Evolutionary conservation across 2,797 vertebrate species (phyloP), one percentile per base, ranked within the genome.

Genomic region (Karalla daura): DNA sequence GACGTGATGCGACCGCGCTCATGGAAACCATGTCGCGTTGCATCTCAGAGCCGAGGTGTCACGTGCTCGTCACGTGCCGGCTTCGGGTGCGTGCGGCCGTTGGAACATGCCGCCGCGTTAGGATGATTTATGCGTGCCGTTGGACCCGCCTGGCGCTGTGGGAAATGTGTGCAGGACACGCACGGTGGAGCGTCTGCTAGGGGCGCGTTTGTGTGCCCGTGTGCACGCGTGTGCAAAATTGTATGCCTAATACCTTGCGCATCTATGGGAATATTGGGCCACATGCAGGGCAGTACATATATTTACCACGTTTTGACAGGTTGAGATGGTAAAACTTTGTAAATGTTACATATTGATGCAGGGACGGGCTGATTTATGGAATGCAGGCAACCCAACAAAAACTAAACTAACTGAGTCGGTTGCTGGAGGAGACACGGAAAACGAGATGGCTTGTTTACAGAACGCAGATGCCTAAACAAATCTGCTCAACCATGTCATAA

Each of bases 101-200:
- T 83, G 43, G 64, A 28, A 84, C 63, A 72, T 66, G 75, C 84
- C 68, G 58, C 40, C 44, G 33, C 47, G 75, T 80, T 67, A 82
- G 61, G 61, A 44, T 65, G 75, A 82, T 74, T 62, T 33, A 86
- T 66, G 65, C 12, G 15, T 43, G 7, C 11, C 17, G 56, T 7
- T 36, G 71, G 44, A 52, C 13, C 47, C 41, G 20, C 59, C 49
- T 30, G 17, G n/a, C 62, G 21, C 30, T 52, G 9, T 8, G 24
- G 68, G 63, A 63, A 74, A 64, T 40, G n/a, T 28, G 63, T 15
- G 3, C 9, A 32, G 13, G 17, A 52, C 32, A 36, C 46, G 10
- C 15, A 2, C 23, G 32, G 24, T 60, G n/a, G n/a, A n/a, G 7
- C 58, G 25, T 76, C 69, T 69, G 54, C 13, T 61, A 12, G 10